Conservation (phyloP, 2,888 invertebrate species). For the Nemoura dubitans region DNA sequence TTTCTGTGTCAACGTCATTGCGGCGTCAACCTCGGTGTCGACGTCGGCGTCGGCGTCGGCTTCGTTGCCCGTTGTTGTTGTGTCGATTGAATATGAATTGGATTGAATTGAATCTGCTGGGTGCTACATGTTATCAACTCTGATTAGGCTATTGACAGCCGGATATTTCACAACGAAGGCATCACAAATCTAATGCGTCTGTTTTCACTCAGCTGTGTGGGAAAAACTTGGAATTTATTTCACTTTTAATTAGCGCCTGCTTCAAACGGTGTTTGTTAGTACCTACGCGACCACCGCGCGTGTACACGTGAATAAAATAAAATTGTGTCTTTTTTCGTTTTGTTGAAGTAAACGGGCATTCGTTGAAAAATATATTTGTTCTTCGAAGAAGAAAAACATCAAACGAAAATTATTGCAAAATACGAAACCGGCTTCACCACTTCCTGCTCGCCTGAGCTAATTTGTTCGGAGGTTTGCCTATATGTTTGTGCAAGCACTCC, state of each 20-base stretch:
- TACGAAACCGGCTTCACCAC: not conserved
- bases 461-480: not conserved
- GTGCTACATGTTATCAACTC: not conserved
- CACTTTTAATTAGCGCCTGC: not conserved
- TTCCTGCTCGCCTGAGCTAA: not conserved
- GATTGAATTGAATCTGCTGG: not conserved
- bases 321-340: not conserved
- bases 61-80: not conserved
- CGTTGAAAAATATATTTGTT: not conserved
- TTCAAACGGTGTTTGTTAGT: not conserved
- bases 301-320: no score
- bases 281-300: not conserved
- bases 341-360: not conserved
- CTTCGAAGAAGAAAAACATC: not conserved
- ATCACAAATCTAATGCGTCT: not conserved
- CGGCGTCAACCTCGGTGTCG: not conserved
- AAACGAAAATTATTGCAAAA: not conserved
- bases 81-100: not conserved
- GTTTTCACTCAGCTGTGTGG: not conserved
- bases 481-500: not conserved
- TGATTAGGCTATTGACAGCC: not conserved
- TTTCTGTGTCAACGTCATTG: conserved; percentile 7
- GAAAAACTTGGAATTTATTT: not conserved
- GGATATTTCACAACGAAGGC: not conserved
- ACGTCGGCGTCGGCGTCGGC: not conserved